Percentiles rank a stretch among this genome's conserved stretches.
Conservation (phyloP, 2,888 invertebrate genomes). For the Leptarthrus brevirostris region DNA sequence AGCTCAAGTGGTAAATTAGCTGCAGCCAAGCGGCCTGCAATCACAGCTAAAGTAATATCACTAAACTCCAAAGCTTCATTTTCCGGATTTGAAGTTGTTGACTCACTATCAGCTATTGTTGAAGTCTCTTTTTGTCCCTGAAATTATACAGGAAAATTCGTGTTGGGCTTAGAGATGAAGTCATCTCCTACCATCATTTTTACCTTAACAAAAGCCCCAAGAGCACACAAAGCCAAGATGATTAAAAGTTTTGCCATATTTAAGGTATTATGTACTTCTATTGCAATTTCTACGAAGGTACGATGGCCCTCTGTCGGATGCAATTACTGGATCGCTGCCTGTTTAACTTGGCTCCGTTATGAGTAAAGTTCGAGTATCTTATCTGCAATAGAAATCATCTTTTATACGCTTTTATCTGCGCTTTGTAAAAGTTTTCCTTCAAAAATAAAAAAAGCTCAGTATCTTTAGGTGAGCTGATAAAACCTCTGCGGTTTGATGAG, state of each 20-base stretch:
- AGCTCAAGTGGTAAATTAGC: slow-evolving; percentile 31
- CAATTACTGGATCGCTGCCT: not conserved
- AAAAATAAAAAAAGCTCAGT: not conserved
- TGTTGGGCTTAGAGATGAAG: not conserved
- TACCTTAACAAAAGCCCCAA: slow-evolving; percentile 22
- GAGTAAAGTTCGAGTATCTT: not conserved
- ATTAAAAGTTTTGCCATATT: slow-evolving; percentile 33
- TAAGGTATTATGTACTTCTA: not conserved
- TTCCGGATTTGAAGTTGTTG: slow-evolving; percentile 24
- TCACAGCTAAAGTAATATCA: not conserved
- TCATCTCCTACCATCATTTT: not conserved
- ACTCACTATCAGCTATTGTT: not conserved
- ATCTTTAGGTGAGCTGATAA: slow-evolving; percentile 5
- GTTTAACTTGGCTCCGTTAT: not conserved
- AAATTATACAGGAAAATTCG: not conserved
- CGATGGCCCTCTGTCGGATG: not conserved
- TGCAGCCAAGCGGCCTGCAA: slow-evolving; percentile 12
- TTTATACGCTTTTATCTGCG: slow-evolving; percentile 28
- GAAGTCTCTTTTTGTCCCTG: slow-evolving; percentile 2
- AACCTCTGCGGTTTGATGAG: not conserved
- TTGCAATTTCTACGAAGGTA: not conserved
- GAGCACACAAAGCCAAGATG: slow-evolving; percentile 20
- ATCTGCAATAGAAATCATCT: not conserved
- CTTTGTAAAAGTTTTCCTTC: slow-evolving; percentile 15
- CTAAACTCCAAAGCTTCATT: slow-evolving; percentile 4